phyloP scores from a whole-genome alignment of 1,140 invertebrate species.

The Tetramorium simillimum region DNA sequence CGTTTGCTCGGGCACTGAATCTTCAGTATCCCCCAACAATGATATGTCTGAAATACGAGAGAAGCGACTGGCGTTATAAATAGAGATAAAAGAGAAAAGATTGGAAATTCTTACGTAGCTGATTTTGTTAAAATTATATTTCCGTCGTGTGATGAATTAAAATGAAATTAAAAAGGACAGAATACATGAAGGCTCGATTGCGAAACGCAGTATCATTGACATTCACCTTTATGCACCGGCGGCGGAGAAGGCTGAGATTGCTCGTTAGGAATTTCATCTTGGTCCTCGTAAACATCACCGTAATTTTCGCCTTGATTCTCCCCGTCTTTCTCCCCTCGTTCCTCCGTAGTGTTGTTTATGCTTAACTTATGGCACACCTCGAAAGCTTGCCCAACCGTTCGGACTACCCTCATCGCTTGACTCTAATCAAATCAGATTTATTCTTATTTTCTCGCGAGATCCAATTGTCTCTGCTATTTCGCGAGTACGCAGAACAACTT shows the following conservation, averaged over 20 bases:
- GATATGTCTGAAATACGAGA: constrained; percentile 80
- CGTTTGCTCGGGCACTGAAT: constrained; percentile 80
- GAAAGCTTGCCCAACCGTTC: constrained; percentile 99
- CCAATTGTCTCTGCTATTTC: neutral
- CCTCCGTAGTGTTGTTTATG: constrained; percentile 83
- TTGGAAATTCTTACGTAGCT: neutral
- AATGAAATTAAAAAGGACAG: neutral
- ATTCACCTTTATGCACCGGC: constrained; percentile 82
- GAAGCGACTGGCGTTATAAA: neutral
- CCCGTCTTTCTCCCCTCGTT: constrained; percentile 68
- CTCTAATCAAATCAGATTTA: constrained; percentile 88
- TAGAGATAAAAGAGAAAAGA: neutral
- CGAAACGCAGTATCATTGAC: neutral
- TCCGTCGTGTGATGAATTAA: neutral
- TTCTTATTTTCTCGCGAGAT: constrained; percentile 12
- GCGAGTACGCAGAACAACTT: neutral
- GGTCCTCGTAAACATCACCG: constrained; percentile 87
- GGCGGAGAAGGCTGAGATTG: constrained; percentile 84
- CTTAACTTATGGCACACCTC: constrained; percentile 99
- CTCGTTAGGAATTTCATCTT: constrained; percentile 87
- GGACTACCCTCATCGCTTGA: constrained; percentile 98
- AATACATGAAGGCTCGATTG: neutral
- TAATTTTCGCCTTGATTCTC: constrained; percentile 85
- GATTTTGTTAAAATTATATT: neutral
- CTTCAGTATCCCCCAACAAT: constrained; percentile 81